Conservation (phyloP, 2,888 invertebrate genomes). For the Dolichopus griseipennis region DNA sequence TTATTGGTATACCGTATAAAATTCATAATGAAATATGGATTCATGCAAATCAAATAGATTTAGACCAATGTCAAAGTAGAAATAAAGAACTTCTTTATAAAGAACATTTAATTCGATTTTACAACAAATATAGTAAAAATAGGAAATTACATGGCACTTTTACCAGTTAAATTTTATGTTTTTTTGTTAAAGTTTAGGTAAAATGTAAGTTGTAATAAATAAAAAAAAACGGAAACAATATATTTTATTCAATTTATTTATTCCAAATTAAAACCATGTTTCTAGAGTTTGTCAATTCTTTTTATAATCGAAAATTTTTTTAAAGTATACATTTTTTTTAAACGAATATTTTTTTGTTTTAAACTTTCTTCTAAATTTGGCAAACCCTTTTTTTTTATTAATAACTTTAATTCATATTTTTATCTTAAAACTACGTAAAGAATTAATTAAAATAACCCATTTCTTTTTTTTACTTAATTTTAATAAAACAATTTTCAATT, state of each 20-base stretch:
- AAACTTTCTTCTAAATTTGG: neutral
- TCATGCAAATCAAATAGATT: conserved; percentile 17
- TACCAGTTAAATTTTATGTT: neutral
- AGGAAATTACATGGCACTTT: neutral
- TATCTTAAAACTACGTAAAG: neutral
- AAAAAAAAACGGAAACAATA: neutral
- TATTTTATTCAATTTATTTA: neutral
- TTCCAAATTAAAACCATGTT: neutral
- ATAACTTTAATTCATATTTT: neutral
- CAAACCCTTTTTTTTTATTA: neutral
- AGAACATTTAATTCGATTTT: conserved; percentile 14
- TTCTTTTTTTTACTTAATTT: neutral
- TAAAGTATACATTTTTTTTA: neutral
- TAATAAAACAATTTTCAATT: too few relatives aligned
- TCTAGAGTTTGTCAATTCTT: neutral
- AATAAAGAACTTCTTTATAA: conserved; percentile 20
- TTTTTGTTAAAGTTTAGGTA: too few relatives aligned
- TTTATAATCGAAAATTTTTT: neutral
- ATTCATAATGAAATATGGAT: conserved; percentile 2
- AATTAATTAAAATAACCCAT: neutral
- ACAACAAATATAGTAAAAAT: conserved; percentile 2
- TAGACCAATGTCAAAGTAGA: conserved; percentile 11
- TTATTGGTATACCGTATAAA: conserved; percentile 16
- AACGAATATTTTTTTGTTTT: neutral
- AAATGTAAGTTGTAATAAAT: neutral